Percentiles rank a stretch among this genome's conserved stretches.
Conservation (phyloP, 2,888 invertebrate species). For the Byasa hedistus region DNA sequence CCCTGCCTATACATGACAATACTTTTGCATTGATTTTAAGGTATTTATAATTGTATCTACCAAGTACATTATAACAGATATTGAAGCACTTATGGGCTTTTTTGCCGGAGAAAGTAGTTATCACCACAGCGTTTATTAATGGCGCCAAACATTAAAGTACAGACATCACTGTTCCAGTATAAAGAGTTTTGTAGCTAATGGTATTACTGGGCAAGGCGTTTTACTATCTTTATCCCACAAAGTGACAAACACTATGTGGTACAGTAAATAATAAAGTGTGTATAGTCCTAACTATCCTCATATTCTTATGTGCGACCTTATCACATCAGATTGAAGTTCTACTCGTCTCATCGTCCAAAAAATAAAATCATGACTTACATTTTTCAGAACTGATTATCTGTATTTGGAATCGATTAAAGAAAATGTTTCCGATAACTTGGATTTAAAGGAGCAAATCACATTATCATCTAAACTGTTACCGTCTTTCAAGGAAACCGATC, state of each 20-base stretch:
- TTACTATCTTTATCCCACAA: too few relatives aligned
- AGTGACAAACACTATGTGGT: too few relatives aligned
- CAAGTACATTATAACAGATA: neutral
- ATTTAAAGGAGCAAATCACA: conserved; percentile 49
- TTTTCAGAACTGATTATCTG: conserved; percentile 60
- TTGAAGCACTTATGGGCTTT: too few relatives aligned
- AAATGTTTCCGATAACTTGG: conserved; percentile 56
- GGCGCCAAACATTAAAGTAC: too few relatives aligned
- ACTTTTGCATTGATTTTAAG: conserved; percentile 65
- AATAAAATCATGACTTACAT: neutral
- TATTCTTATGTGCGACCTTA: too few relatives aligned
- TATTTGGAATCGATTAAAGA: conserved; percentile 65
- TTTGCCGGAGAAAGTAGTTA: neutral
- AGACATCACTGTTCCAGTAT: too few relatives aligned
- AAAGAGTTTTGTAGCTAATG: too few relatives aligned
- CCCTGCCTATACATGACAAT: conserved; percentile 74
- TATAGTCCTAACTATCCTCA: too few relatives aligned
- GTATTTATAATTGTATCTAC: conserved; percentile 40
- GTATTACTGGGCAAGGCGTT: too few relatives aligned
- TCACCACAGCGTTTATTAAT: neutral
- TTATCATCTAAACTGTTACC: conserved; percentile 52
- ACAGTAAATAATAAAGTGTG: too few relatives aligned
- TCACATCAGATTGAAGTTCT: too few relatives aligned
- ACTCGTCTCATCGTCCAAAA: neutral
- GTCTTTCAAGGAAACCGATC: conserved; percentile 52